phyloP scores from a whole-genome alignment of 2,797 vertebrate genomes.

The Scleropages formosus region DNA sequence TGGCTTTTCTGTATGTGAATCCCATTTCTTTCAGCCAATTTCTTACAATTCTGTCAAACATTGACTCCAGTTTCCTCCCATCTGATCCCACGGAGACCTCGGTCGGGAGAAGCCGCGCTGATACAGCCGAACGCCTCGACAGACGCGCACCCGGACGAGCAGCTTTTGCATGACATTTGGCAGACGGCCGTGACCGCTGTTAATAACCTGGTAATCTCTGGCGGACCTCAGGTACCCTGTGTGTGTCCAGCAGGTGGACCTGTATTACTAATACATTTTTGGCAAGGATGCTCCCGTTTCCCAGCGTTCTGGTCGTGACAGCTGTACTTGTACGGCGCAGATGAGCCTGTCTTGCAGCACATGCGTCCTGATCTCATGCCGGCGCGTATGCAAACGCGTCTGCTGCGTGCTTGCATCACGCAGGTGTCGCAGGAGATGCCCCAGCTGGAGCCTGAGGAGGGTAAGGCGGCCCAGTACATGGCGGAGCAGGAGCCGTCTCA shows the following conservation, averaged over 20 bases:
- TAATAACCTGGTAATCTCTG: slow-evolving; percentile 67
- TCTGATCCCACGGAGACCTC: slow-evolving; percentile 54
- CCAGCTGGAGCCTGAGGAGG: slow-evolving; percentile 61
- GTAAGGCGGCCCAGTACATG: slow-evolving; percentile 52
- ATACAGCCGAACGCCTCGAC: slow-evolving; percentile 40
- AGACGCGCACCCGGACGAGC: slow-evolving; percentile 57
- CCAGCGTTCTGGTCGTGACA: neutral
- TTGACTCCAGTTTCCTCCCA: too few relatives aligned
- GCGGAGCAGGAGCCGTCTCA: slow-evolving; percentile 53
- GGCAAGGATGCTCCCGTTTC: too few relatives aligned
- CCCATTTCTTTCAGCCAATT: too few relatives aligned
- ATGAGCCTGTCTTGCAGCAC: neutral
- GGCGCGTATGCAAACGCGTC: neutral
- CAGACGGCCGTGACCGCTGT: slow-evolving; percentile 66
- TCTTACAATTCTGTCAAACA: too few relatives aligned
- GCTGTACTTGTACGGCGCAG: neutral
- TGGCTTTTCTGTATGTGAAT: too few relatives aligned
- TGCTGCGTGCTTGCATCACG: neutral
- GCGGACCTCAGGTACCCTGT: neutral
- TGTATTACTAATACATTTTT: neutral
- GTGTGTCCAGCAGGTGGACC: neutral
- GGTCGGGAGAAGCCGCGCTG: slow-evolving; percentile 47
- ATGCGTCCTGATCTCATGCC: neutral
- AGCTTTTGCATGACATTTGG: slow-evolving; percentile 63
- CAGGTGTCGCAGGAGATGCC: slow-evolving; percentile 58